A percentile compares a stretch with the other conserved stretches of the same genome.
Conservation (phyloP, 2,888 invertebrate species). For the Spodoptera exigua region DNA sequence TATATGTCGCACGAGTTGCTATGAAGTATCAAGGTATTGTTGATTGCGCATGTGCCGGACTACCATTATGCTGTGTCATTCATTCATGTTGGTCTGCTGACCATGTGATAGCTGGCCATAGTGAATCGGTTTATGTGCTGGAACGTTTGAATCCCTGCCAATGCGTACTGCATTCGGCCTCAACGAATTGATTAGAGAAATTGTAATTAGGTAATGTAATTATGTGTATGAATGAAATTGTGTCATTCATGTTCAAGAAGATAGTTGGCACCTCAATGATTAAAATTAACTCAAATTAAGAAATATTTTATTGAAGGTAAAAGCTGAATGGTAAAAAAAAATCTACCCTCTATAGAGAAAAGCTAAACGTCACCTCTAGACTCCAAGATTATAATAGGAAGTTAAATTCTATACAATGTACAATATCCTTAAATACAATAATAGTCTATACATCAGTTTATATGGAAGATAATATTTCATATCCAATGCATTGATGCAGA, state of each 20-base stretch:
- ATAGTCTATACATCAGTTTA: slow-evolving; percentile 20
- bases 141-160: slow-evolving; percentile 59
- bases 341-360: too few relatives aligned
- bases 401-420: slow-evolving; percentile 5
- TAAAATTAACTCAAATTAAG: not conserved
- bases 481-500: slow-evolving; percentile 44
- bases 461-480: slow-evolving; percentile 56
- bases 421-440: not conserved
- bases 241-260: slow-evolving; percentile 30
- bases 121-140: slow-evolving; percentile 53
- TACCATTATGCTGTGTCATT: slow-evolving; percentile 74
- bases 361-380: too few relatives aligned
- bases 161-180: slow-evolving; percentile 41
- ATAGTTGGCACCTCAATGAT: not conserved
- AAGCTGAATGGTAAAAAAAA: too few relatives aligned
- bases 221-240: slow-evolving; percentile 44
- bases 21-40: slow-evolving; percentile 70
- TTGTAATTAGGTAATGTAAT: slow-evolving; percentile 42
- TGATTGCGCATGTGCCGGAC: slow-evolving; percentile 69
- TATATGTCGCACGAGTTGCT: slow-evolving; percentile 62
- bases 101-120: slow-evolving; percentile 48
- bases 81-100: slow-evolving; percentile 63
- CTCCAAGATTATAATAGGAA: slow-evolving; percentile 1
- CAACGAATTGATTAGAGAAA: slow-evolving; percentile 51
- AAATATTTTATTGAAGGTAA: too few relatives aligned